phyloP scores from a whole-genome alignment of 2,888 invertebrate genomes.

The Hydrotaea diabolus region DNA sequence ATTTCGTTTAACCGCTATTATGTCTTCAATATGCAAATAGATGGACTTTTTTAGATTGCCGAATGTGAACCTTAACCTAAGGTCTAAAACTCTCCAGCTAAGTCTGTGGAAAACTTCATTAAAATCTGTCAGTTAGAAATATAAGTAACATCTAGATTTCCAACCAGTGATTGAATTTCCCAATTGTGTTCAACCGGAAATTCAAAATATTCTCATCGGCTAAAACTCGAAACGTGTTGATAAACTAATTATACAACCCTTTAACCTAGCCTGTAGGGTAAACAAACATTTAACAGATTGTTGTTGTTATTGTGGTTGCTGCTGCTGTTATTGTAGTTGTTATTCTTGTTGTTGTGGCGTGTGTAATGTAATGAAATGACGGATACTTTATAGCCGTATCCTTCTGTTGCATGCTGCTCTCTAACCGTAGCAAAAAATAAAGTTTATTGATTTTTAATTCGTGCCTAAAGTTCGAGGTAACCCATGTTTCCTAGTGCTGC shows the following conservation, averaged over 20 bases:
- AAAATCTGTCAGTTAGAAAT: no score
- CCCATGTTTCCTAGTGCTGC: not conserved
- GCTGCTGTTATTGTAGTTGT: not conserved
- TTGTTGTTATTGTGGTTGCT: not conserved
- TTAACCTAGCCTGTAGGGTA: not conserved
- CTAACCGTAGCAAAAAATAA: conserved; percentile 34
- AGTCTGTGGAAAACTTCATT: no score
- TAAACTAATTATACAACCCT: not conserved
- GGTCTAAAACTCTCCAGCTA: no score
- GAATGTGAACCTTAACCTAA: no score
- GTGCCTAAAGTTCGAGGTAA: conserved; percentile 56
- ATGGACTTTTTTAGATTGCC: no score
- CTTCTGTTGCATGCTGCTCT: conserved; percentile 45
- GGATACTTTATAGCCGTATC: not conserved
- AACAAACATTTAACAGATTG: conserved; percentile 4
- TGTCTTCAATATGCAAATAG: no score
- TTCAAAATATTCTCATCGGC: no score
- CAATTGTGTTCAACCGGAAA: no score
- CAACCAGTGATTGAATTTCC: no score
- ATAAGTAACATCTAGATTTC: no score
- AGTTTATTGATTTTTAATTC: conserved; percentile 63
- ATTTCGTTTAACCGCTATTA: no score
- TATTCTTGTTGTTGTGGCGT: not conserved
- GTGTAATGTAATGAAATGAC: not conserved
- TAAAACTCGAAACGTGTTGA: not conserved